Evolutionary conservation across 2,797 vertebrate genomes (phyloP).

Genomic region (Calcarius lapponicus): DNA sequence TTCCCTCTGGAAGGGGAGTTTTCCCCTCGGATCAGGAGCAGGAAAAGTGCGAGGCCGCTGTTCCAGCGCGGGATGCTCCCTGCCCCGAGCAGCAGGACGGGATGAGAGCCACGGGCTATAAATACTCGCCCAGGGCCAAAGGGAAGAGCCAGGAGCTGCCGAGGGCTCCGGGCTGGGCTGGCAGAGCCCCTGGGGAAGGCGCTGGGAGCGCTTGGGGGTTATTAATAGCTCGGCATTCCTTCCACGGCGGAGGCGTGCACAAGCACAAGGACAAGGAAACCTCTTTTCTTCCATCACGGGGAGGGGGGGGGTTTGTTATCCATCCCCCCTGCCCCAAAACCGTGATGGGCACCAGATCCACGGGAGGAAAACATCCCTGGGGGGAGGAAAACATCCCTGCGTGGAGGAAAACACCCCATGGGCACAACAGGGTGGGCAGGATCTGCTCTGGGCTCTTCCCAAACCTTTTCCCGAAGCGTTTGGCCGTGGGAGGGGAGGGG

Average conservation of each 20-base stretch:
- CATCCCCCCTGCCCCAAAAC: neutral
- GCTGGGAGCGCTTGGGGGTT: neutral
- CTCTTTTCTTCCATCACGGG: neutral
- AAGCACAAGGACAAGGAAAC: neutral
- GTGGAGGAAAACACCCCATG: neutral
- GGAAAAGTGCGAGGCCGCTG: rapidly evolving
- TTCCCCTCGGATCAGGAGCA: rapidly evolving
- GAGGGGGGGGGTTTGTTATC: neutral
- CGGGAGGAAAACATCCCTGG: neutral
- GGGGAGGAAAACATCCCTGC: too few species aligned
- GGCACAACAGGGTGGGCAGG: neutral
- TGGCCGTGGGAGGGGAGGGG: neutral
- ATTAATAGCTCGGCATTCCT: constrained; percentile 25
- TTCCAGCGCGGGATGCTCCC: neutral
- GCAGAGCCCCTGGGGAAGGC: constrained; percentile 8
- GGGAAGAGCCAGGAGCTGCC: neutral
- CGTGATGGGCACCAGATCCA: neutral
- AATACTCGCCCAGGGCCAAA: constrained; percentile 10
- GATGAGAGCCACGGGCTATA: constrained; percentile 47
- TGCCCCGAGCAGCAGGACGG: neutral
- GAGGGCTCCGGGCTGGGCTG: neutral
- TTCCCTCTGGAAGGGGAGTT: neutral
- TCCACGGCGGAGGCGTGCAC: neutral
- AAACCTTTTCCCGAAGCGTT: neutral
- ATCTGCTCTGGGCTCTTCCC: neutral